Evolutionary conservation across 2,888 invertebrate genomes (phyloP), one percentile per base, ranked within the genome.

Genomic region (Morpho deidamia): DNA sequence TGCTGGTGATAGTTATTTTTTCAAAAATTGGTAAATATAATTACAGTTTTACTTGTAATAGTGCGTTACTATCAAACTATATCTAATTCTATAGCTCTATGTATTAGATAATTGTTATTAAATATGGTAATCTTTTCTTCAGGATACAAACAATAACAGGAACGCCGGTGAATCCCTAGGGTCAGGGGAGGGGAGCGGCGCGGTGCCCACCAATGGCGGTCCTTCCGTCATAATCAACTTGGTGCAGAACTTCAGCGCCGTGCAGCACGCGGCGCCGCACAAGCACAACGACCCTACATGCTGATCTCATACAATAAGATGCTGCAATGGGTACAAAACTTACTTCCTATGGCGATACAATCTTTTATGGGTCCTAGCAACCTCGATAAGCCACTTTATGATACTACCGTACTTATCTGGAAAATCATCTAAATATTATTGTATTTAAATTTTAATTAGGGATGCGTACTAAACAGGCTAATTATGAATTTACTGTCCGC

Each of bases 101-200:
- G 2, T 10, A 5, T 3, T 37, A 37, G 10, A 10, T 5, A 35
- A 10, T 3, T 37, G 35, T 34, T 34, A 34, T 34, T 34, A 34
- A 34, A 7, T 34, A 7, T 12, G 9, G 1, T 12, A 37, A 42
- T 8, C 14, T 43, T 32, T 41, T 37, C 44, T 12, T 10, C 70
- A 78, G 76, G 78, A 78, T 55, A 44, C 62, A 4, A 74, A 72
- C 53, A 73, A 73, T 62, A 72, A 74, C 54, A 59, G 65, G 14
- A 67, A 57, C 34, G 48, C 60, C 5, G 51, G 58, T 48, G 65
- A 60, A 4, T 10, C 53, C 7, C 11, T 53, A 23, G 42, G 42
- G n/a, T 34, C 44, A 23, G 58, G 12, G 33, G 55, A 35, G 7
- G 23, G 41, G 12, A 53, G 46, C 51, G 57, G 52, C 7, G 53